Evolutionary conservation across 1,140 invertebrate species (phyloP), one percentile per base, ranked within the genome.

Genomic region (Calliopsis andreniformis): DNA sequence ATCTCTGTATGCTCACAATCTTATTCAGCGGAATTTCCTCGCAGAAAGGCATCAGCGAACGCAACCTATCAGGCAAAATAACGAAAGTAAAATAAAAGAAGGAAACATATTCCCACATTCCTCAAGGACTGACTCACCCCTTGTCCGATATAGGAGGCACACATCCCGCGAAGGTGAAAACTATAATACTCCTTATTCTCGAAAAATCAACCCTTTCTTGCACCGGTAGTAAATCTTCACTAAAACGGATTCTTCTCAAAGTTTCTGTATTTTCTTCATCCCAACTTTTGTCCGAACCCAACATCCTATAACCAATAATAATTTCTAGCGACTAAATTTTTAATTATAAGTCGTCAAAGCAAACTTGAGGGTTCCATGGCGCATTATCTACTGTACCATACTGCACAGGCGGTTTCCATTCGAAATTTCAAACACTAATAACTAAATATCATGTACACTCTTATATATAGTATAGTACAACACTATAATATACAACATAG

Each of bases 161-260:
- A 42, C 85, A 86, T 25, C 83, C 85, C 45, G 79, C 80, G 6
- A 85, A 32, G 5, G 78, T 69, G 16, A 85, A 85, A 67, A 86
- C 61, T 35, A 79, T 68, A 10, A 79, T 43, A 12, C 45, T 56
- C 56, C 23, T 32, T 20, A 43, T 30, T 3, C 32, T 32, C 35
- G 25, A 32, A 6, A n/a, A n/a, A n/a, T n/a, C n/a, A n/a, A n/a
- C n/a, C n/a, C n/a, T n/a, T n/a, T n/a, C n/a, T n/a, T n/a, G n/a
- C n/a, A n/a, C n/a, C n/a, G n/a, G n/a, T n/a, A n/a, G n/a, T n/a
- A n/a, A n/a, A n/a, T n/a, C n/a, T n/a, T n/a, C n/a, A n/a, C n/a
- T n/a, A n/a, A n/a, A n/a, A n/a, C n/a, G n/a, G n/a, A n/a, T n/a
- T n/a, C n/a, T n/a, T n/a, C n/a, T n/a, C n/a, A n/a, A n/a, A n/a